These are phyloP conservation scores for Tamandua tetradactyla DNA, from an alignment of 2,797 vertebrate genomes.

Conservation along the genomic window DNA sequence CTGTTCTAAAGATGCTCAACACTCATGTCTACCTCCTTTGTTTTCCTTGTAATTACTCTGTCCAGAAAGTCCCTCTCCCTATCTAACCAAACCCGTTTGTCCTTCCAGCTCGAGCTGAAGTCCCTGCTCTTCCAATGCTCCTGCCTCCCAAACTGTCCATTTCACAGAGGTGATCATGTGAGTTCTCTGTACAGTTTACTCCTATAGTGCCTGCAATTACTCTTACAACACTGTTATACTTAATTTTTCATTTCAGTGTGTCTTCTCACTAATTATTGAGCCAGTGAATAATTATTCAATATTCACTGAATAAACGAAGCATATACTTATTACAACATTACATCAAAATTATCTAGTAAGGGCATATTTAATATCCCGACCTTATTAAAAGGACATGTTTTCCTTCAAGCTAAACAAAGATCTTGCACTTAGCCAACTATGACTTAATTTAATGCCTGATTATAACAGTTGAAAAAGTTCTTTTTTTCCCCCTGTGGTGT, in stretches of 20 bases:
- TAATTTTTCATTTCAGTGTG: not conserved
- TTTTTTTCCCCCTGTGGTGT: not conserved
- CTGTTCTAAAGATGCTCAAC: not conserved
- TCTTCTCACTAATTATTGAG: not conserved
- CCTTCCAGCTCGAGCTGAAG: not conserved
- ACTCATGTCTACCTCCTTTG: no score
- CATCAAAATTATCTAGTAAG: conserved; percentile 38
- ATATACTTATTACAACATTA: not conserved
- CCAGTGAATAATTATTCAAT: conserved; percentile 1
- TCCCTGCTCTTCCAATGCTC: not conserved
- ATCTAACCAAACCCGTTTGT: not conserved
- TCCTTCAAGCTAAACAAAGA: conserved; percentile 49
- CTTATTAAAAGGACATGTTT: conserved; percentile 27
- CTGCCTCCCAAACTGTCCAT: not conserved
- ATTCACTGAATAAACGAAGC: not conserved
- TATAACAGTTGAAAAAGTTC: conserved; percentile 53
- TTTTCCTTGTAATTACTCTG: not conserved
- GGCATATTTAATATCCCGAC: not conserved
- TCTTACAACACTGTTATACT: not conserved
- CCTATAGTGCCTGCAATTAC: not conserved
- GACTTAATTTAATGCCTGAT: conserved; percentile 66
- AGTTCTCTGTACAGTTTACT: not conserved
- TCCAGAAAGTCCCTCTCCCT: not conserved
- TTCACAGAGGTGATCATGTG: not conserved
- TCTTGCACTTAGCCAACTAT: conserved; percentile 40